phyloP scores from a whole-genome alignment of 2,797 vertebrate genomes.

The Pempheris klunzingeri region DNA sequence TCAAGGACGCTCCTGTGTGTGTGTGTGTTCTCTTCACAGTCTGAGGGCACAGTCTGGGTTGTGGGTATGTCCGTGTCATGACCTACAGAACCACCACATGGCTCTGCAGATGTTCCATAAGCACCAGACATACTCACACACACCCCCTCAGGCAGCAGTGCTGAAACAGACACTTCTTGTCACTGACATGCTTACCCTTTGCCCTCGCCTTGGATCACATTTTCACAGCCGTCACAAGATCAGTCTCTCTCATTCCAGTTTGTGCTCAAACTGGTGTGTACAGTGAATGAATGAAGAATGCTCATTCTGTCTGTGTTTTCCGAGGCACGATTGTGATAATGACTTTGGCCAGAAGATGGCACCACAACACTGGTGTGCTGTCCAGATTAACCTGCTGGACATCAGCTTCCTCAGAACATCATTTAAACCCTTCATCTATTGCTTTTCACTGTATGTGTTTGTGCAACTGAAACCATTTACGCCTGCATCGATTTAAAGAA shows the following conservation, averaged over 20 bases:
- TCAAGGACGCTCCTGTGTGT: constrained; percentile 12
- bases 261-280: neutral
- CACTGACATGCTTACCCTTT: constrained; percentile 23
- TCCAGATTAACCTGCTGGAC: constrained; percentile 22
- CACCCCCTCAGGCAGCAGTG: constrained; percentile 15
- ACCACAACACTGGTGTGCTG: constrained; percentile 41
- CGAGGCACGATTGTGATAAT: constrained; percentile 16
- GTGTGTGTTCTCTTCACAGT: constrained; percentile 14
- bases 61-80: constrained; percentile 23
- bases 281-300: constrained; percentile 3
- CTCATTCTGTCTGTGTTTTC: neutral
- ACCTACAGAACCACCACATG: constrained; percentile 20
- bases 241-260: neutral
- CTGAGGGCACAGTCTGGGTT: neutral
- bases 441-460: neutral
- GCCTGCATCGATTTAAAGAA: constrained; percentile 4
- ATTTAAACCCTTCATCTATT: constrained; percentile 16
- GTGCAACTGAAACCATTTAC: constrained; percentile 1
- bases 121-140: constrained; percentile 18
- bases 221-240: constrained; percentile 22
- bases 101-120: constrained; percentile 33
- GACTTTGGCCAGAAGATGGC: constrained; percentile 72
- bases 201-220: constrained; percentile 16
- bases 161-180: constrained; percentile 55
- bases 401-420: neutral